Base-by-base conservation (phyloP, 2,888 invertebrate species). In the Trachelus stipa region DNA sequence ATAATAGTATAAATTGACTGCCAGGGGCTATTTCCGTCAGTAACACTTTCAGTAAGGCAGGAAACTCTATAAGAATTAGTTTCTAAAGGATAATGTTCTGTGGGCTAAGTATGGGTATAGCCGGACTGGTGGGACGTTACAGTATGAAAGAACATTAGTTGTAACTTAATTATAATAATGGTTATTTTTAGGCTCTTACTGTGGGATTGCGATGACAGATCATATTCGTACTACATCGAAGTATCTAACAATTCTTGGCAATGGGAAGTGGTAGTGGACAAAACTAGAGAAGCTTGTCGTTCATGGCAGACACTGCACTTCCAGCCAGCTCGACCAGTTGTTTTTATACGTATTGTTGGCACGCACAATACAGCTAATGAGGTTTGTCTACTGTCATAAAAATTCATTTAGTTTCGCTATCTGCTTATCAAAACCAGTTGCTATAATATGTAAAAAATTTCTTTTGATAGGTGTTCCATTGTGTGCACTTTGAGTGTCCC, bases 331-430 rank as follows among this genome's bases (percentile, higher is more conserved):
- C 93, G 96, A 74, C 97, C 98, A 0, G 96, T 99, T 68, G 97
- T 98, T 75, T 99, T 98, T 89, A 96, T 99, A 82, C 95, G 97
- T 80, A 98, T 99, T 85, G 96, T 98, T 76, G 99, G 99, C 81
- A 99, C 98, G 0, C 96, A 96, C 87, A 99, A 99, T 92, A 98
- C 99, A 23, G 99, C 98, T 0, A 99, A 99, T 92, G 98, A 98
- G 95, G 98, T 96, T 91, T 87, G 83, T 83, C 79, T 56, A 69
- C n/a, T 74, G 12, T 68, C 23, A 73, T 12, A 74, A 11, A n/a
- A 75, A 73, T 78, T 40, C 31, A 35, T 73, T 76, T 73, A 74
- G 12, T 79, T 71, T 34, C 75, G 40, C 76, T 12, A 40, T 40
- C 40, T 4, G n/a, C 33, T 15, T 15, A 56, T 56, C 9, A 56